These are phyloP conservation scores for Hypena proboscidalis DNA, from an alignment of 2,888 invertebrate species.

Conservation along the genomic window DNA sequence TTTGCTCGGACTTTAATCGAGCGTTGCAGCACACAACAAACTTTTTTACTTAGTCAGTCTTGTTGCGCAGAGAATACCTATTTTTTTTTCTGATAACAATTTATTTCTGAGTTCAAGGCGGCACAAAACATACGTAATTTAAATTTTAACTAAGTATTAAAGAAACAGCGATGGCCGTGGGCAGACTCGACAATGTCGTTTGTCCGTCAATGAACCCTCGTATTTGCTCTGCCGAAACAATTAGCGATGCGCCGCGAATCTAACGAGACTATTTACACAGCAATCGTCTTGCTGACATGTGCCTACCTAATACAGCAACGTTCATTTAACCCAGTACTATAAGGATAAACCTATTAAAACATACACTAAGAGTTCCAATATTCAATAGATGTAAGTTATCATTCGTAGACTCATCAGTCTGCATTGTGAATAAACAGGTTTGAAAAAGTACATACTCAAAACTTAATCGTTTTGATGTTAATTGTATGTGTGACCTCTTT, in stretches of 20 bases:
- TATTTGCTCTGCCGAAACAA: conserved; percentile 80
- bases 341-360: conserved; percentile 16
- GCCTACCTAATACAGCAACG: conserved; percentile 19
- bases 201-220: conserved; percentile 81
- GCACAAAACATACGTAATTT: too few species aligned
- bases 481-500: conserved; percentile 33
- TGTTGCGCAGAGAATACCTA: too few species aligned
- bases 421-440: conserved; percentile 27
- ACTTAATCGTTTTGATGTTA: conserved; percentile 30
- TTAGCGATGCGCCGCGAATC: conserved; percentile 72
- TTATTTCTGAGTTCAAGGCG: too few species aligned
- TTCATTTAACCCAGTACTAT: conserved; percentile 12
- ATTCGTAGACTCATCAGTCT: conserved; percentile 11
- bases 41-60: too few species aligned
- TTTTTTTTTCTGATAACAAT: too few species aligned
- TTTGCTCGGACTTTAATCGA: too few species aligned
- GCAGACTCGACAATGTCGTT: conserved; percentile 62
- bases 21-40: too few species aligned
- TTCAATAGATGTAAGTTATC: conserved; percentile 1
- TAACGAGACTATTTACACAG: conserved; percentile 60
- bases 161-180: conserved; percentile 52
- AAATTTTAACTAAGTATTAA: conserved; percentile 12
- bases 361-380: conserved; percentile 1
- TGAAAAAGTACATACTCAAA: conserved; percentile 21
- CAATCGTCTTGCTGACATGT: conserved; percentile 40